Evolutionary conservation across 2,113 vertebrate genomes (phyloP).

Genomic region (Xerus inauris): DNA sequence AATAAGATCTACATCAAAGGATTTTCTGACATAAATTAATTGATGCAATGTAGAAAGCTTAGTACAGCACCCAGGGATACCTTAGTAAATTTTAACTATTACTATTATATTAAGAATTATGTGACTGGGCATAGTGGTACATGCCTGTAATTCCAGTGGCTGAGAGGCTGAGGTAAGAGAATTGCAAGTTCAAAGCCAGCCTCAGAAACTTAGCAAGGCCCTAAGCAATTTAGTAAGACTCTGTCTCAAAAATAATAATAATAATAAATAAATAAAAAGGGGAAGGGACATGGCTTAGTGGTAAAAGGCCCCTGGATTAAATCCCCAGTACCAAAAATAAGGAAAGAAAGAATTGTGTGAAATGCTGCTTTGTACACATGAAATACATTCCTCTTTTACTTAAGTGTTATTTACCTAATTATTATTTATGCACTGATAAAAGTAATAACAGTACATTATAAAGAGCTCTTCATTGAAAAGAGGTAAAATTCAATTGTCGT

Average conservation of each 20-base stretch:
- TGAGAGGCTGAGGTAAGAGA: no score
- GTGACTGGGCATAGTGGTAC: no score
- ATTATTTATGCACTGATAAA: background rate
- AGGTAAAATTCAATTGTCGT: background rate
- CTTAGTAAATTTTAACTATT: background rate
- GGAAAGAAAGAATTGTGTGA: no score
- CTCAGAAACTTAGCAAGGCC: no score
- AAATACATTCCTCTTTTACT: background rate
- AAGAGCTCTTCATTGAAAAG: background rate
- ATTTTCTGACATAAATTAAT: background rate
- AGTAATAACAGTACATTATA: background rate
- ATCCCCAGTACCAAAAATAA: no score
- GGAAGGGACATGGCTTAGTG: no score
- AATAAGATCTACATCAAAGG: background rate
- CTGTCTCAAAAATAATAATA: no score
- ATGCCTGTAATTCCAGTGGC: no score
- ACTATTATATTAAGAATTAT: background rate
- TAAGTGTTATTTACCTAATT: background rate
- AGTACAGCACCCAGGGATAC: background rate
- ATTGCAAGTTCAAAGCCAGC: no score
- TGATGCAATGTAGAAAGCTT: background rate
- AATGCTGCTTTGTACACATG: background rate
- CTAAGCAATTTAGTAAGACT: no score
- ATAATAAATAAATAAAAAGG: no score
- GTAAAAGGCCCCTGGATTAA: no score